Evolutionary conservation across 2,113 vertebrate genomes (phyloP).

Genomic region (Eupsittula cactorum): DNA sequence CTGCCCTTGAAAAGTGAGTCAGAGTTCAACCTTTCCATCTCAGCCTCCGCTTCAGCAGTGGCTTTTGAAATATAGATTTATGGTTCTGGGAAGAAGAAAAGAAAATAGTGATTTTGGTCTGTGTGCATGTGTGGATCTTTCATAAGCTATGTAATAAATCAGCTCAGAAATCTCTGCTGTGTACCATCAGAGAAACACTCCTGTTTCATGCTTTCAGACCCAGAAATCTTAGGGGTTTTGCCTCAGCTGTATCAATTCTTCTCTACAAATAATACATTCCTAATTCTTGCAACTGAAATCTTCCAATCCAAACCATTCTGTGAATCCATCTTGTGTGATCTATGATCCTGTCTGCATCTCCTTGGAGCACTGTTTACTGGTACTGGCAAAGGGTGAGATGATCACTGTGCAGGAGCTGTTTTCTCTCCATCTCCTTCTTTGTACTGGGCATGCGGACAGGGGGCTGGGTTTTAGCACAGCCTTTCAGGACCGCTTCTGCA

Average conservation of each 20-base stretch:
- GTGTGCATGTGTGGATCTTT: background rate
- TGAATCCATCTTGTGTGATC: background rate
- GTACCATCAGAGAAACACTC: background rate
- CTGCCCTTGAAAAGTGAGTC: constrained; percentile 26
- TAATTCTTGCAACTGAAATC: background rate
- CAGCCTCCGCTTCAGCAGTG: background rate
- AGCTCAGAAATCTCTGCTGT: background rate
- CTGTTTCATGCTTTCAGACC: background rate
- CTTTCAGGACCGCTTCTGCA: background rate
- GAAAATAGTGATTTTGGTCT: background rate
- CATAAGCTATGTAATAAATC: constrained; percentile 26
- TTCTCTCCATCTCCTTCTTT: background rate
- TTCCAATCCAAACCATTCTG: background rate
- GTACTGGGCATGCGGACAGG: background rate
- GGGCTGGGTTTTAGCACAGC: background rate
- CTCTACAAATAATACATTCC: background rate
- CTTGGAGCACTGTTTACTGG: background rate
- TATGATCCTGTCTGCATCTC: background rate
- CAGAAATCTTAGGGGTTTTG: background rate
- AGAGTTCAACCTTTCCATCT: background rate
- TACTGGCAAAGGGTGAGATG: background rate
- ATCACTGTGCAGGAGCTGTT: background rate
- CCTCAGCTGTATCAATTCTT: background rate
- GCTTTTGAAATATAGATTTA: constrained; percentile 15
- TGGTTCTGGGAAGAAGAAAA: background rate